Evolutionary conservation across 2,113 vertebrate genomes (phyloP).

Genomic region (Atherinomorus stipes): DNA sequence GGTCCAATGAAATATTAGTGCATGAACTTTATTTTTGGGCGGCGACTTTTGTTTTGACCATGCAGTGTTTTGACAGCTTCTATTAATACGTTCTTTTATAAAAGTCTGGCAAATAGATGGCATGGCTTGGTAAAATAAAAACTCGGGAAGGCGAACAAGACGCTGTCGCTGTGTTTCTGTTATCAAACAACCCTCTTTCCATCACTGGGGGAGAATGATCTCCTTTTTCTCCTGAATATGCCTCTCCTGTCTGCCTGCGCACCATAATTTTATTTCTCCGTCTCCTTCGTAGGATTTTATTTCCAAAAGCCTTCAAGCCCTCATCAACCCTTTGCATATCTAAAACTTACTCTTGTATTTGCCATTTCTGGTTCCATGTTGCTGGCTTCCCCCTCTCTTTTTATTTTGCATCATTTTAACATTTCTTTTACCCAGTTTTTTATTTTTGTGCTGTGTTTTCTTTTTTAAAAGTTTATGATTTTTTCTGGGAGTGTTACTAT

Average conservation of each 20-base stretch:
- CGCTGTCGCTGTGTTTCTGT: no score
- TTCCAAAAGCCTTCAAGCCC: neutral
- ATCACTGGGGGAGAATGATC: conserved; percentile 40
- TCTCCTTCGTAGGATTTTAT: conserved; percentile 32
- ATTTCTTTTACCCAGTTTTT: no score
- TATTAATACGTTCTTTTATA: conserved; percentile 8
- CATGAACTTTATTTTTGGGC: no score
- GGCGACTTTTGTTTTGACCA: no score
- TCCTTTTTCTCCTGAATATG: conserved; percentile 40
- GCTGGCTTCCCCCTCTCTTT: neutral
- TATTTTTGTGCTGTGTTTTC: no score
- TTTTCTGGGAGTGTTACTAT: no score
- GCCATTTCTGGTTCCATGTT: conserved; percentile 4
- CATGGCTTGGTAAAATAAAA: neutral
- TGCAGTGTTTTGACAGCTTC: no score
- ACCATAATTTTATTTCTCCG: conserved; percentile 25
- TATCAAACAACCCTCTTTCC: conserved; percentile 48
- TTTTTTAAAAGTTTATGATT: no score
- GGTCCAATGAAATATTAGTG: no score
- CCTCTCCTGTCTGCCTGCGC: conserved; percentile 11
- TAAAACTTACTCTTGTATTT: neutral
- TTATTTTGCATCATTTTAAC: neutral
- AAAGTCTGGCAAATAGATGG: conserved; percentile 9
- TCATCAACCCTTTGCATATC: neutral
- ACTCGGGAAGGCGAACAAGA: no score